These are phyloP conservation scores for Ormyrus pomaceus DNA, from an alignment of 2,888 invertebrate species.

Conservation along the genomic window DNA sequence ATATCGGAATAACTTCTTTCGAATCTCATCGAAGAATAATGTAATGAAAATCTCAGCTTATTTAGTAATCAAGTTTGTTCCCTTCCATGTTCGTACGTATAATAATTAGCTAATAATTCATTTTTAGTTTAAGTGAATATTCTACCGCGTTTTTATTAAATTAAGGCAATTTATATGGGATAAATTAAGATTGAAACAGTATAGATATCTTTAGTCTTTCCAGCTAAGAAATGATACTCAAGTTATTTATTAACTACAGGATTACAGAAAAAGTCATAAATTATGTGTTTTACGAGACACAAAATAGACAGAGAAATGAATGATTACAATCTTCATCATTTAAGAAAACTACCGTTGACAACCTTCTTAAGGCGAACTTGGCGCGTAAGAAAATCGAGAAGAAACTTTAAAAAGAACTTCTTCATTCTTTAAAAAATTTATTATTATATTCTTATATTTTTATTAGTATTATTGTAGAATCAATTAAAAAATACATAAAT, in stretches of 20 bases:
- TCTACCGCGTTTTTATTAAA: background rate
- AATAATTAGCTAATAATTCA: background rate
- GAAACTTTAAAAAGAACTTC: too few species aligned
- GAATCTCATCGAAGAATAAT: too few species aligned
- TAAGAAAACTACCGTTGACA: constrained; percentile 19
- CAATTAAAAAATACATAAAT: too few species aligned
- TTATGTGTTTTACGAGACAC: constrained; percentile 11
- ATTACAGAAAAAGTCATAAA: constrained; percentile 15
- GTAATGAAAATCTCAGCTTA: too few species aligned
- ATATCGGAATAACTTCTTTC: too few species aligned
- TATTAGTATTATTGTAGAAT: too few species aligned
- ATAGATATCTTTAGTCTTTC: constrained; percentile 3
- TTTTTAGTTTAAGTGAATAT: constrained; percentile 2
- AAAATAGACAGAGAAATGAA: background rate
- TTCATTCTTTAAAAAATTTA: too few species aligned
- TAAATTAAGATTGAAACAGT: constrained; percentile 13
- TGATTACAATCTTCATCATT: constrained; percentile 24
- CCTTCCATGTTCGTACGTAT: background rate
- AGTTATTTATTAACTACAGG: constrained; percentile 24
- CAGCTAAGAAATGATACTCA: constrained; percentile 13
- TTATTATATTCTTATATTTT: too few species aligned
- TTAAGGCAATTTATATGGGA: background rate
- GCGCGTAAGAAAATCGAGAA: too few species aligned
- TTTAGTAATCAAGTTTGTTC: too few species aligned
- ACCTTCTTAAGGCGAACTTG: too few species aligned